phyloP scores from a whole-genome alignment of 2,888 invertebrate species.

The Crematogaster levior region DNA sequence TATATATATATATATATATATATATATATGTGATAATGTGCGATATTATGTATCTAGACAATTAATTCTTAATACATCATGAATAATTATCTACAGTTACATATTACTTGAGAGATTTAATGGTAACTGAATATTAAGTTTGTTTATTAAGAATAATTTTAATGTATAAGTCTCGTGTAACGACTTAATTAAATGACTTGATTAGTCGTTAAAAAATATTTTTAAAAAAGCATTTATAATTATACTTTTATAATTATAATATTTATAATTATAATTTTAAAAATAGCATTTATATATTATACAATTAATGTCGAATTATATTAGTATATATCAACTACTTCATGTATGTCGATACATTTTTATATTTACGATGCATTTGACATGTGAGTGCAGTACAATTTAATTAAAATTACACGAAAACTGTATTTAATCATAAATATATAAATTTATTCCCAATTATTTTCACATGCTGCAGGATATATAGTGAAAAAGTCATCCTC shows the following conservation, averaged over 20 bases:
- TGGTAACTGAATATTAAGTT: neutral
- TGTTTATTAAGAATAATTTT: neutral
- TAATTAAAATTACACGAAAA: neutral
- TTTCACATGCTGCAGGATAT: neutral
- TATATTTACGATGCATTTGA: neutral
- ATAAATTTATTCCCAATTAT: neutral
- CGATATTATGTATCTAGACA: neutral
- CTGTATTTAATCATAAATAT: neutral
- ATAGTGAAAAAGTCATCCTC: neutral
- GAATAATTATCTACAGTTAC: neutral
- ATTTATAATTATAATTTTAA: too few species aligned
- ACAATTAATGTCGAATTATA: neutral
- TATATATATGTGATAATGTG: neutral
- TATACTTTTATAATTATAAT: too few species aligned
- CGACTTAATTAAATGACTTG: too few species aligned
- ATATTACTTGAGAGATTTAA: neutral
- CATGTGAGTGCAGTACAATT: neutral
- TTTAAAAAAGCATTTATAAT: too few species aligned
- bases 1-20: too few species aligned
- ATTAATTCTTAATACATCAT: neutral
- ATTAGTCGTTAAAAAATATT: too few species aligned
- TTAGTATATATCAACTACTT: neutral
- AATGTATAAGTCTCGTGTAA: neutral
- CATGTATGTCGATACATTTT: neutral
- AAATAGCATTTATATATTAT: neutral